Percentiles rank a stretch among this genome's conserved stretches.
Evolutionary conservation across 2,888 invertebrate species (phyloP).

Genomic region (Morpho achilles): DNA sequence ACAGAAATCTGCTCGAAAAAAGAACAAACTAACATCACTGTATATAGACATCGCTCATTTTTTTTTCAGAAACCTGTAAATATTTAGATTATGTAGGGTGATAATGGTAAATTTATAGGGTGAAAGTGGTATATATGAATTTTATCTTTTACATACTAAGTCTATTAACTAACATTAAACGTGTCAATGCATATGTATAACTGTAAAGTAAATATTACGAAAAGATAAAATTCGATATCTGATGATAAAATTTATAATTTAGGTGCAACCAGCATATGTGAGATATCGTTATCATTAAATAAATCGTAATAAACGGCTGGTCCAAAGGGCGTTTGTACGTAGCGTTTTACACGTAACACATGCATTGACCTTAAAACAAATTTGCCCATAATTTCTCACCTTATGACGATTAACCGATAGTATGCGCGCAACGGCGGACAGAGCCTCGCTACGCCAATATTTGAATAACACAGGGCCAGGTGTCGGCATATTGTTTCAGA

Average conservation of each 20-base stretch:
- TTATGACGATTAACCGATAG: slow-evolving; percentile 31
- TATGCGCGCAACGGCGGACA: slow-evolving; percentile 11
- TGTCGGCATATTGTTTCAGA: slow-evolving; percentile 84
- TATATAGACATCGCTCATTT: slow-evolving; percentile 57
- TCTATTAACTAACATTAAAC: slow-evolving; percentile 17
- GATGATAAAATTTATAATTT: not conserved
- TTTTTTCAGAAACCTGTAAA: slow-evolving; percentile 51
- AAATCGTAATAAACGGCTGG: not conserved
- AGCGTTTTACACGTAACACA: slow-evolving; percentile 10
- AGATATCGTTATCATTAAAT: slow-evolving; percentile 9
- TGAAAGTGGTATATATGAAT: slow-evolving; percentile 10
- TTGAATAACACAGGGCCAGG: slow-evolving; percentile 57
- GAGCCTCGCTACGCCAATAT: slow-evolving; percentile 34
- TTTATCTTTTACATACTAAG: slow-evolving; percentile 1
- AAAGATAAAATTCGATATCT: not conserved
- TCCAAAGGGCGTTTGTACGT: not conserved
- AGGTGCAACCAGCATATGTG: slow-evolving; percentile 3
- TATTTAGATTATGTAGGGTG: slow-evolving; percentile 30
- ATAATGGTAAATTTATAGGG: slow-evolving; percentile 23
- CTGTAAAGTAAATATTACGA: slow-evolving; percentile 1
- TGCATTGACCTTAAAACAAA: slow-evolving; percentile 17
- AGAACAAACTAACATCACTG: slow-evolving; percentile 63
- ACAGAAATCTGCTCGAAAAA: slow-evolving; percentile 34
- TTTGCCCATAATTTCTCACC: slow-evolving; percentile 12
- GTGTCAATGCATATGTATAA: slow-evolving; percentile 8